phyloP scores from a whole-genome alignment of 2,888 invertebrate genomes.

The Trimorus sp. region DNA sequence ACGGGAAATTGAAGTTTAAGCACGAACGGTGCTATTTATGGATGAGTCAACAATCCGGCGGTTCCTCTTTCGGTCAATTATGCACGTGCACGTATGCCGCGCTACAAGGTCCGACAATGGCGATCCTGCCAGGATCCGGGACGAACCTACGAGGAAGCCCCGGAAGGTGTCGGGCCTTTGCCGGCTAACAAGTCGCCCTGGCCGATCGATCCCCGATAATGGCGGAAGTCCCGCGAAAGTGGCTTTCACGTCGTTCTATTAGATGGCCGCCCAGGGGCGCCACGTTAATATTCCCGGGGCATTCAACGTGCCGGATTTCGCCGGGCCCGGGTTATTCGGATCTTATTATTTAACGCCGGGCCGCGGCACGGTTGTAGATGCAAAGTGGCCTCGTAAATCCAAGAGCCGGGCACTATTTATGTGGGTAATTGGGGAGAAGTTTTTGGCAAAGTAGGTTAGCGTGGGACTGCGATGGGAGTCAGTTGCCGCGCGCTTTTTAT shows the following conservation, averaged over 20 bases:
- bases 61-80: slow-evolving; percentile 65
- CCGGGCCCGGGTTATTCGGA: background rate
- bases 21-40: slow-evolving; percentile 67
- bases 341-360: background rate
- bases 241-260: slow-evolving; percentile 61
- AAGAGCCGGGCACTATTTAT: too few relatives aligned
- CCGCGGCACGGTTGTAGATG: too few relatives aligned
- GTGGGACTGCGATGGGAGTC: too few relatives aligned
- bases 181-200: slow-evolving; percentile 35
- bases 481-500: too few relatives aligned
- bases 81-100: slow-evolving; percentile 62
- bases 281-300: slow-evolving; percentile 44
- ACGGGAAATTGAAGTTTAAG: slow-evolving; percentile 68
- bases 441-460: too few relatives aligned
- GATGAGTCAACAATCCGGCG: slow-evolving; percentile 58
- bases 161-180: slow-evolving; percentile 20
- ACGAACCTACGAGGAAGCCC: slow-evolving; percentile 21
- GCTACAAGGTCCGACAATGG: slow-evolving; percentile 1
- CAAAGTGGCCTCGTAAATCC: too few relatives aligned
- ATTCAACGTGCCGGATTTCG: too few relatives aligned
- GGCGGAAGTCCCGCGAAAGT: slow-evolving; percentile 65
- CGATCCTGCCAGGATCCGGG: too few relatives aligned
- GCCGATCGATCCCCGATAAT: slow-evolving; percentile 68
- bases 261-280: slow-evolving; percentile 39
- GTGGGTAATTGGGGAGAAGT: too few relatives aligned